Base-by-base conservation (phyloP, 2,797 vertebrate species). In the Enteromius unitaeniatus region DNA sequence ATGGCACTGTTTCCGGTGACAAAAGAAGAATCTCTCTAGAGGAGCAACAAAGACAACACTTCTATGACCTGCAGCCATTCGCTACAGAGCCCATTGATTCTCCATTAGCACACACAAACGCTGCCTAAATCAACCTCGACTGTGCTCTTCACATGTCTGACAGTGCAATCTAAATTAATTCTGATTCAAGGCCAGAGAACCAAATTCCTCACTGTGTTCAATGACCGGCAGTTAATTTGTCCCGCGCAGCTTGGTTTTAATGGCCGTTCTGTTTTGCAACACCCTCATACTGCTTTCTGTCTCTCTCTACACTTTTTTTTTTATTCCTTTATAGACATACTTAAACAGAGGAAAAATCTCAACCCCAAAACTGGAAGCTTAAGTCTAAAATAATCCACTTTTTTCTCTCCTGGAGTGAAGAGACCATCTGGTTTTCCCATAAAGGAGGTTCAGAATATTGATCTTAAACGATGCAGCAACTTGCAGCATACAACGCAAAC, bases 91-190 rank as follows among this genome's bases (percentile, higher is more conserved):
- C 72, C 65, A 88, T 86, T 79, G 86, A 87, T 86, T 87, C 81
- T 84, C 86, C 84, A 88, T 88, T 88, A 88, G 77, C 73, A 49
- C 62, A 60, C 49, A 85, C 78, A 79, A 83, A 83, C 49, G 19
- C 65, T 3, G 77, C 64, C 51, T 88, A 84, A 87, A 85, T 87
- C 85, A 85, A 83, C 78, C 78, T 85, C 78, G 55, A 53, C 76
- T 85, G 80, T 84, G 70, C 81, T 88, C 81, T 69, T 77, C 51
- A 60, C 74, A 31, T 69, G 81, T 83, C 78, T 34, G 82, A 60
- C 80, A 58, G 42, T 77, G 83, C 86, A 70, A 68, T 83, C 80
- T 78, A 86, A 90, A 88, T 87, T 87, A 85, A 87, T 84, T 80
- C 81, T 68, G 83, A 86, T 86, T 62, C 78, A 69, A 88, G 85